Base-by-base conservation (phyloP, 2,797 vertebrate genomes). In the Coreius guichenoti region DNA sequence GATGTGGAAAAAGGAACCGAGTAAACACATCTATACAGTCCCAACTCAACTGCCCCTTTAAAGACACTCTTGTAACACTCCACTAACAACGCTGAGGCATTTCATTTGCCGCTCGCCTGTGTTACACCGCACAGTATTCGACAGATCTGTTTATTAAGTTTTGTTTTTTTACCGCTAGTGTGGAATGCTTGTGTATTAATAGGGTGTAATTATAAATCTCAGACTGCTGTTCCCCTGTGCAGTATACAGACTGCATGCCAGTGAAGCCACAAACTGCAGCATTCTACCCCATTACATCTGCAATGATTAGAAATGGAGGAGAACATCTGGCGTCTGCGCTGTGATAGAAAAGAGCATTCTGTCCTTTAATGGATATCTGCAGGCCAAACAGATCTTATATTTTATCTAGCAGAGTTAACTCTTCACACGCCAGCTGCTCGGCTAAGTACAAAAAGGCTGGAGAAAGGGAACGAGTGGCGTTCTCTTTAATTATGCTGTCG, bases 251-350 rank as follows among this genome's bases (percentile, higher is more conserved):
- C 97, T 96, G 96, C 95, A 97, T 97, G 97, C 96, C 96, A 97
- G 96, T 94, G 94, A 96, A 97, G 97, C 96, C 96, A 95, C 97
- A 97, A 97, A 98, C 96, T 97, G 97, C 97, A 96, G 96, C 96
- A 98, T 98, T 97, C 97, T 97, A 97, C 96, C 96, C 97, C 98
- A 98, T 99, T 98, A 98, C 97, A 96, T 98, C 97, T 96, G 96
- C 97, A 97, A 97, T 97, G 97, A 98, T 97, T 96, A 96, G 97
- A 96, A 96, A 96, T 96, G 95, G 96, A 94, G 95, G 84, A 96
- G 96, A 98, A 98, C 98, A 98, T 97, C 97, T 98, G 97, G 97
- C 95, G 95, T 96, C 96, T 96, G 95, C 96, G 96, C 96, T 96
- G 96, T 96, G 97, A 97, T 96, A 96, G 96, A 98, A 96, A 97